Base-by-base conservation (phyloP, 2,888 invertebrate species). In the Dicranocentrus wangi region DNA sequence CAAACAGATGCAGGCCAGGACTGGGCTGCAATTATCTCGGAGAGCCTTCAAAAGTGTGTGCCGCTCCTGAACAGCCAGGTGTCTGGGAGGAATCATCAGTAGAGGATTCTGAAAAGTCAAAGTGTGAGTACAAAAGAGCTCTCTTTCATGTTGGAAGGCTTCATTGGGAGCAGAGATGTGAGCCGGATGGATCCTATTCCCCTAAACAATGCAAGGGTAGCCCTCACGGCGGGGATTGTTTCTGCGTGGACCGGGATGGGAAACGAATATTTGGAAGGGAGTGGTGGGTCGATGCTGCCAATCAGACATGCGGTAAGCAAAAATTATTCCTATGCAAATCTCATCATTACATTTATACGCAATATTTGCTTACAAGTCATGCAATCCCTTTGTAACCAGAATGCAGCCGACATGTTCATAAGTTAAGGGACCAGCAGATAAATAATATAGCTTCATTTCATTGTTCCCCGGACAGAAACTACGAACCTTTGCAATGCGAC, bases 401-500 rank as follows among this genome's bases (percentile, higher is more conserved):
- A 0, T 87, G 87, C 60, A 85, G 85, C 42, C 27, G 84, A 27
- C 78, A 75, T 27, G 85, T 83, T 5, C 73, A 84, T 47, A 32
- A 80, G 3, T 68, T 87, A 8, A 47, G 83, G 28, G 39, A 60
- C 39, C 42, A 23, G 21, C 70, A 73, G 21, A n/a, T n/a, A n/a
- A n/a, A n/a, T n/a, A 32, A 70, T 25, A 81, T 85, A 15, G 76
- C 85, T 0, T 78, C 86, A 1, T 21, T 86, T 39, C 87, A 87
- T 70, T 87, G 87, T 42, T 72, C 83, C 0, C 15, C 55, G 2
- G 84, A 86, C 58, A 87, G 87, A 13, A 87, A 86, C 66, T 87
- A 83, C 60, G 85, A 87, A 17, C 75, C 80, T 0, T 70, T 87
- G 0, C 87, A 87, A 70, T 87, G 87, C 66, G 86, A 87, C 66